These are phyloP conservation scores for Phyllotis vaccarum DNA, from an alignment of 2,797 vertebrate species.

Conservation along the genomic window DNA sequence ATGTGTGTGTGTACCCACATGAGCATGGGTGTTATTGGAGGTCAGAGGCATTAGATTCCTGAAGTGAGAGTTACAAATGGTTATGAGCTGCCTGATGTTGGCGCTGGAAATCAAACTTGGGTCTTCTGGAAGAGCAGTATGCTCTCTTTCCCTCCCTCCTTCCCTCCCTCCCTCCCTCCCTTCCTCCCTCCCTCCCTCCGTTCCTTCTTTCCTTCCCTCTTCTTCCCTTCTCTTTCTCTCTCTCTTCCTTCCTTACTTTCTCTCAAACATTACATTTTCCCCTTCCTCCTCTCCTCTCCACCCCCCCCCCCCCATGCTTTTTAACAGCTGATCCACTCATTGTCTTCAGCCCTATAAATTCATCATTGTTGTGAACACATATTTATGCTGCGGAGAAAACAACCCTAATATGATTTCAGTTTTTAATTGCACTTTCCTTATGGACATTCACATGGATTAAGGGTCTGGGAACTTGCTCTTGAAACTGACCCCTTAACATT, in stretches of 20 bases:
- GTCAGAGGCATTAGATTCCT: neutral
- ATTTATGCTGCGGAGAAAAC: neutral
- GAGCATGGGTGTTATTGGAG: neutral
- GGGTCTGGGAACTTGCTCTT: neutral
- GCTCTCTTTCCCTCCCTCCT: neutral
- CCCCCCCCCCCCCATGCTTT: neutral
- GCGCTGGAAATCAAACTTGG: neutral
- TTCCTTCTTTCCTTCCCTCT: no score
- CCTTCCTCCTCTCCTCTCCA: neutral
- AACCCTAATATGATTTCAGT: neutral
- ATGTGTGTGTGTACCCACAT: no score
- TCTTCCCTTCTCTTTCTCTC: accelerated
- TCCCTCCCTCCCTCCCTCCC: no score
- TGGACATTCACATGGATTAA: neutral
- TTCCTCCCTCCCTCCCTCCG: no score
- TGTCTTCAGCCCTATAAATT: neutral
- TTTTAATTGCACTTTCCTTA: neutral
- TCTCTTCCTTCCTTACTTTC: neutral
- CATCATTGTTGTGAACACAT: neutral
- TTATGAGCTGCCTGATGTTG: neutral
- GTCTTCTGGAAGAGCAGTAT: neutral
- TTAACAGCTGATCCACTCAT: neutral
- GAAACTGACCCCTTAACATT: neutral
- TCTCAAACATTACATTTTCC: neutral
- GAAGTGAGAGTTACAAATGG: neutral